Evolutionary conservation across 2,888 invertebrate genomes (phyloP).

Genomic region (Melieria crassipennis): DNA sequence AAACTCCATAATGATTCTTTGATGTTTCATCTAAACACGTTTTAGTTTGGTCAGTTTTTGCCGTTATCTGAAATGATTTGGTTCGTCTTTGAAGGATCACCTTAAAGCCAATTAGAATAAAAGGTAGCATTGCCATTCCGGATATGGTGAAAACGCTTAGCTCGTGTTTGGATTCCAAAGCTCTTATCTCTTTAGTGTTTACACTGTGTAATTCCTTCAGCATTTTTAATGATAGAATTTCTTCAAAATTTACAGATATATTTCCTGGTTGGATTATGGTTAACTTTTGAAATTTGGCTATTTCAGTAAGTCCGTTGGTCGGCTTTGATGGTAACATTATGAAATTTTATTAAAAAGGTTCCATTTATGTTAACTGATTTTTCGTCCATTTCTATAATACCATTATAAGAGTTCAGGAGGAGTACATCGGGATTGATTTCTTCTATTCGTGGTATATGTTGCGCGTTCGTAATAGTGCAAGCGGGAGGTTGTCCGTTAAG

Average conservation of each 20-base stretch:
- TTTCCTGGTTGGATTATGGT: slow-evolving; percentile 36
- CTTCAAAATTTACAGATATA: slow-evolving; percentile 19
- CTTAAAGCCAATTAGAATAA: neutral
- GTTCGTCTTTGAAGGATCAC: slow-evolving; percentile 7
- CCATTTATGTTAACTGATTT: slow-evolving; percentile 15
- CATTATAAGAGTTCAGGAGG: slow-evolving; percentile 39
- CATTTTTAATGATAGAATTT: slow-evolving; percentile 36
- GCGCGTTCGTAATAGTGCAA: neutral
- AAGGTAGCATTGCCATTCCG: neutral
- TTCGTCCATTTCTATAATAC: slow-evolving; percentile 11
- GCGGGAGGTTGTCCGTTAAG: neutral
- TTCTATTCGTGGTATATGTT: slow-evolving; percentile 36
- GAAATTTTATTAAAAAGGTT: slow-evolving; percentile 28
- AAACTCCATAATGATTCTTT: neutral
- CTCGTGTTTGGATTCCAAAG: neutral
- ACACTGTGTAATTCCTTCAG: slow-evolving; percentile 36
- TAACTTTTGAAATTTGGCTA: slow-evolving; percentile 26
- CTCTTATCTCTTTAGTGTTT: slow-evolving; percentile 30
- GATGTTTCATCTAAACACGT: neutral
- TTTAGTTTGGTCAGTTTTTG: neutral
- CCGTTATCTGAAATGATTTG: neutral
- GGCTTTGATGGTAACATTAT: slow-evolving; percentile 31
- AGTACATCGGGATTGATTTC: slow-evolving; percentile 37
- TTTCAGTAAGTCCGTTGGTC: slow-evolving; percentile 29
- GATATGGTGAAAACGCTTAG: slow-evolving; percentile 3